Conservation (phyloP, 2,797 vertebrate genomes). For the Eidolon dupreanum region DNA sequence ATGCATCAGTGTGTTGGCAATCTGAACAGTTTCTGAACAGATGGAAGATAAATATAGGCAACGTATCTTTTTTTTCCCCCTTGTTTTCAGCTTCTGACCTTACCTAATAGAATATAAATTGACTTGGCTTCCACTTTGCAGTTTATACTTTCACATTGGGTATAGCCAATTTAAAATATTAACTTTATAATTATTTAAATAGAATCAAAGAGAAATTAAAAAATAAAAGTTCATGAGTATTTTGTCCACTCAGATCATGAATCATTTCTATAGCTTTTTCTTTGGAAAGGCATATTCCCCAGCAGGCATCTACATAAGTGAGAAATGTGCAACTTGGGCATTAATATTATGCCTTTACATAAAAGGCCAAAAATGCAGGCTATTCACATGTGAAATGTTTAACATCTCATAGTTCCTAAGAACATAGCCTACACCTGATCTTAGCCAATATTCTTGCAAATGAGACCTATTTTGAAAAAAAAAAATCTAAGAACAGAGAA, state of each 20-base stretch:
- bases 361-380: background rate
- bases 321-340: background rate
- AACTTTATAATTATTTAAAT: background rate
- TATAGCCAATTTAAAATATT: slow-evolving; percentile 65
- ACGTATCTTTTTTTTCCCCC: background rate
- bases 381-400: background rate
- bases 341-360: background rate
- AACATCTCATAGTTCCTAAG: background rate
- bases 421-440: background rate
- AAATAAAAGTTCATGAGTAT: background rate
- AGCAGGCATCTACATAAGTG: background rate
- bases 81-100: slow-evolving; percentile 50
- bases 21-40: slow-evolving; percentile 38
- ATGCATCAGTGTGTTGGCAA: slow-evolving; percentile 44
- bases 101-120: background rate
- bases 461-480: background rate
- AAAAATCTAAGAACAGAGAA: background rate
- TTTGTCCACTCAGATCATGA: background rate
- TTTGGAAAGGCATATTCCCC: background rate
- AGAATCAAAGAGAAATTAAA: slow-evolving; percentile 34
- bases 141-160: slow-evolving; percentile 33
- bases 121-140: background rate
- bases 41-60: slow-evolving; percentile 40
- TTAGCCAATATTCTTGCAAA: background rate
- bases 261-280: background rate